Evolutionary conservation across 2,113 vertebrate species (phyloP), one percentile per base, ranked within the genome.

Genomic region (Corythoichthys haematopterus): DNA sequence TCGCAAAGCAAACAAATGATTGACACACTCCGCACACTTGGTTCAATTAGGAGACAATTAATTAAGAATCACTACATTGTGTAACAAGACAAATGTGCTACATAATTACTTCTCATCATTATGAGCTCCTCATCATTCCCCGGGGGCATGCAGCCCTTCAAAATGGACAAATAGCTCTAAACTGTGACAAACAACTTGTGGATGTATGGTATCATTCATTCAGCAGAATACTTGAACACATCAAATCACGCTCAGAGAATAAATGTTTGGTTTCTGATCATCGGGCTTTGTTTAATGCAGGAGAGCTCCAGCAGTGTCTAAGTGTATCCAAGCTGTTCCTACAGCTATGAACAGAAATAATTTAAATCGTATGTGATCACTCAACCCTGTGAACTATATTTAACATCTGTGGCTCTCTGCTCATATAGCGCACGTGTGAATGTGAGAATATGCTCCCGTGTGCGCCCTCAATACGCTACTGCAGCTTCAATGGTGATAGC

Each of bases 311-410:
- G 63, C 63, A 16, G 53, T 53, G 40, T 69, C n/a, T 69, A 71
- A 69, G 69, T 53, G 37, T 40, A 51, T 47, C 72, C 62, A 77
- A 80, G 77, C 72, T 64, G 66, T 66, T 81, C 56, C 75, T 60
- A 59, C 50, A 56, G 80, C 79, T 80, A 84, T 84, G 86, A 87
- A 90, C 83, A 83, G 60, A 58, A 70, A 45, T 69, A 61, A 69
- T 78, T 78, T 69, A 55, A 75, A 68, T 47, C 68, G 80, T 81
- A 72, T 62, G 69, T 69, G 76, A 91, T 86, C 81, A 70, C 70
- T 84, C 66, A 64, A 64, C 75, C 69, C 66, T 68, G 62, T 20
- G 45, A 86, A 71, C 80, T 82, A 80, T 81, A 81, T 81, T 86
- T 86, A 83, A 83, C 72, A 77, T 78, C 72, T 84, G 80, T 75